Base-by-base conservation (phyloP, 1,140 invertebrate genomes). In the Camponotus floridanus region DNA sequence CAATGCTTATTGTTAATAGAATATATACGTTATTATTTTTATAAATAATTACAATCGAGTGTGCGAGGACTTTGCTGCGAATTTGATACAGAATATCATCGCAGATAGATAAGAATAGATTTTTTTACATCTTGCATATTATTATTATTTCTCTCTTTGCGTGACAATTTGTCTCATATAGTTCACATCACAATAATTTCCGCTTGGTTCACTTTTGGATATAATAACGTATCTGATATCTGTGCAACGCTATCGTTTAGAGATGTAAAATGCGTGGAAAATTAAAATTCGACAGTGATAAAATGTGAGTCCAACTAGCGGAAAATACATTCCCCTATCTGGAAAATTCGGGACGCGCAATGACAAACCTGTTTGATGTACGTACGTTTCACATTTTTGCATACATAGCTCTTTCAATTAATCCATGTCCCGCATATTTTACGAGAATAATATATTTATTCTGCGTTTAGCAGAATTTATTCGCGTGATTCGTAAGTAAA, bases 251-350 rank as follows among this genome's bases (percentile, higher is more conserved):
- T 13, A 79, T 67, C 18, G 31, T 26, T 68, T 68, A 68, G 33
- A 79, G n/a, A 18, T 1, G 65, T 4, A 71, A 70, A 31, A 57
- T 11, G 15, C 21, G 65, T 55, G 48, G 55, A 80, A 79, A 71
- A 80, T 80, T 80, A 80, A 80, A 80, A 80, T 48, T 55, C 78
- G 78, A 42, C 51, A 57, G 33, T 80, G 78, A 71, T 36, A 80
- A 80, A 80, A 57, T 33, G 33, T 18, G 48, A 80, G n/a, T 71
- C 36, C 48, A 57, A 70, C 70, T 80, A 57, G 11, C 64, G 48
- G 78, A 18, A 71, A 80, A 80, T 57, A 42, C 6, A 67, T 68
- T 80, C 26, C 15, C 21, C 21, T 42, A 39, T 55, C n/a, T 36
- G 65, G 26, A 80, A 80, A 80, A 80, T 80, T 57, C 48, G 76